phyloP scores from a whole-genome alignment of 2,888 invertebrate genomes.

The Palloptera scutellata region DNA sequence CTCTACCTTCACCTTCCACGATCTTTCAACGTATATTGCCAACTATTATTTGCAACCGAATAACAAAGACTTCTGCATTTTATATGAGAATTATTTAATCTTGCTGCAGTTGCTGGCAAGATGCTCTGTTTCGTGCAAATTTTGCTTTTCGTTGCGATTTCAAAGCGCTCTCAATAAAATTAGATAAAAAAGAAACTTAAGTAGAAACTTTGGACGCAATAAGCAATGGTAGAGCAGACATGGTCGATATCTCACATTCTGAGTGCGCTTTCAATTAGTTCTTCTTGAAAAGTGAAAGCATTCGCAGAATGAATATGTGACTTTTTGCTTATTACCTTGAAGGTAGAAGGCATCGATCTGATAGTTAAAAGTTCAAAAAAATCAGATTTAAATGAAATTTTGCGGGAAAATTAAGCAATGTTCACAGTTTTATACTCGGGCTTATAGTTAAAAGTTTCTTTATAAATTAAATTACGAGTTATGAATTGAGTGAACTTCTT shows the following conservation, averaged over 20 bases:
- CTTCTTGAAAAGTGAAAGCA: slow-evolving; percentile 12
- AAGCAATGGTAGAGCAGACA: neutral
- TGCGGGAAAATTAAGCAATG: too few species aligned
- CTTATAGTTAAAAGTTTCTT: too few species aligned
- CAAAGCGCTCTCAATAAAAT: neutral
- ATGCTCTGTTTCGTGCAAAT: slow-evolving; percentile 1
- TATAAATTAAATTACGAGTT: too few species aligned
- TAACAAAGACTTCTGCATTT: slow-evolving; percentile 14
- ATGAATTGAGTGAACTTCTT: too few species aligned
- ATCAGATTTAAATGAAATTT: too few species aligned
- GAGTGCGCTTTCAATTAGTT: neutral
- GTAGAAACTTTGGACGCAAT: neutral
- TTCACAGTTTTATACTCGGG: too few species aligned
- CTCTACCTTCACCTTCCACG: neutral
- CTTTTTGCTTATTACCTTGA: slow-evolving; percentile 15
- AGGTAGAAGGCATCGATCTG: neutral
- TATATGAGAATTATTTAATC: slow-evolving; percentile 4
- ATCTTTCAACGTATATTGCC: neutral
- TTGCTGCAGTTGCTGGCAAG: neutral
- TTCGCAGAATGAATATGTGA: slow-evolving; percentile 10
- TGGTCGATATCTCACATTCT: neutral
- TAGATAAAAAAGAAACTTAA: neutral
- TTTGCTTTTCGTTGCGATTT: neutral
- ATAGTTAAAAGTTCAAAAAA: neutral
- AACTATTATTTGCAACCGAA: neutral